These are phyloP conservation scores for Myanophis thanlyinensis DNA, from an alignment of 2,113 vertebrate genomes.

Conservation along the genomic window DNA sequence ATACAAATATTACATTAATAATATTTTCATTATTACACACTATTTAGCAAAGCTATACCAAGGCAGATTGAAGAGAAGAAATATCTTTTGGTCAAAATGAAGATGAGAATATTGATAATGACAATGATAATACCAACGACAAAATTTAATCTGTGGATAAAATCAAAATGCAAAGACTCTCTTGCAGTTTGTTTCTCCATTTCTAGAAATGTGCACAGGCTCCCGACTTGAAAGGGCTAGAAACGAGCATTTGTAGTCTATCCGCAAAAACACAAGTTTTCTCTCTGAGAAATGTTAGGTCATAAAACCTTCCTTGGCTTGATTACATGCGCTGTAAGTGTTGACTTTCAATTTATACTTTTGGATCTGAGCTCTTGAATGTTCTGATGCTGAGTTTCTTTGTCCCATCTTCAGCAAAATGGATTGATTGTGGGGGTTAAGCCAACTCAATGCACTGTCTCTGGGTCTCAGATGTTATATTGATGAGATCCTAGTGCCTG, in stretches of 20 bases:
- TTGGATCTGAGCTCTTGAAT: constrained; percentile 54
- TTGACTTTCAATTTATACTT: constrained; percentile 60
- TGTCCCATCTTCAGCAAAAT: constrained; percentile 59
- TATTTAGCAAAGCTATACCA: neutral
- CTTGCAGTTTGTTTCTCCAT: constrained; percentile 41
- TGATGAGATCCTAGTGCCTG: constrained; percentile 63
- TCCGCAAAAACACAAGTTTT: constrained; percentile 48
- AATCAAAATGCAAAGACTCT: constrained; percentile 20
- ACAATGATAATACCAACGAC: constrained; percentile 1
- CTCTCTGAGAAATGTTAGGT: constrained; percentile 43
- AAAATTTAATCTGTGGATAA: constrained; percentile 11
- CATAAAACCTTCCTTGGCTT: constrained; percentile 52
- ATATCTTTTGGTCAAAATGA: constrained; percentile 33
- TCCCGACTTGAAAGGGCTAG: constrained; percentile 41
- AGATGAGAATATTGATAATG: constrained; percentile 13
- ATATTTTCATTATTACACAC: neutral
- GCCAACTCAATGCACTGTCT: constrained; percentile 42
- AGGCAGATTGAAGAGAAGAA: neutral
- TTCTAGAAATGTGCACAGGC: constrained; percentile 31
- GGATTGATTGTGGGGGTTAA: constrained; percentile 50
- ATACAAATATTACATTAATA: neutral
- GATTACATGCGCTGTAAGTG: constrained; percentile 49
- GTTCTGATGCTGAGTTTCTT: constrained; percentile 59
- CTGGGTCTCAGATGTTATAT: constrained; percentile 51
- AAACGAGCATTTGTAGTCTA: constrained; percentile 43